Conservation (phyloP, 2,113 vertebrate genomes). For the Melanerpes formicivorus region DNA sequence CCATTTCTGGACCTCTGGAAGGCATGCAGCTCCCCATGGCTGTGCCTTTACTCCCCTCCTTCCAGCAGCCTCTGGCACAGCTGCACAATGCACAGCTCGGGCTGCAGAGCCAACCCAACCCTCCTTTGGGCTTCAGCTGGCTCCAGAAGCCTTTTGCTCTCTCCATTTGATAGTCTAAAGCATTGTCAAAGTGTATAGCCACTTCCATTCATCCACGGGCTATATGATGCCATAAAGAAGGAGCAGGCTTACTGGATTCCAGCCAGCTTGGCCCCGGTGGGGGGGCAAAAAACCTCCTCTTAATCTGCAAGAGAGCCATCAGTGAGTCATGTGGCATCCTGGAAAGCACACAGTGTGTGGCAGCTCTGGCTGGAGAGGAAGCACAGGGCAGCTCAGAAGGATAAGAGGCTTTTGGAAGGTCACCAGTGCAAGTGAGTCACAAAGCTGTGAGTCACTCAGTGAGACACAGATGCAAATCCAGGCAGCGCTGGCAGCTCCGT, state of each 20-base stretch:
- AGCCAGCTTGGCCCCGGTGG: neutral
- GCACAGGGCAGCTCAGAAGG: neutral
- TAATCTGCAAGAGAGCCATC: neutral
- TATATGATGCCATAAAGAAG: neutral
- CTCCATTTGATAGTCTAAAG: neutral
- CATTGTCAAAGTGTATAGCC: neutral
- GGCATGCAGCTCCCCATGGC: neutral
- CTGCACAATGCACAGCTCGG: neutral
- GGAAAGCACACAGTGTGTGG: neutral
- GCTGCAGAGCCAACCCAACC: neutral
- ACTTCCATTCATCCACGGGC: neutral
- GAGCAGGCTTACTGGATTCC: neutral
- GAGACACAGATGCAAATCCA: slow-evolving; percentile 1
- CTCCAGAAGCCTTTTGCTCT: neutral
- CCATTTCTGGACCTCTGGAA: neutral
- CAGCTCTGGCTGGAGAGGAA: neutral
- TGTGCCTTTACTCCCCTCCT: neutral
- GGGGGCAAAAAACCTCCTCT: neutral
- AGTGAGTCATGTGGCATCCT: neutral
- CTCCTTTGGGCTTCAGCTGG: neutral
- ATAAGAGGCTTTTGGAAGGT: slow-evolving; percentile 55
- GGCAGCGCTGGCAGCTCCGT: neutral
- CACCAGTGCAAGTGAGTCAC: slow-evolving; percentile 54
- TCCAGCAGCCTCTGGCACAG: neutral
- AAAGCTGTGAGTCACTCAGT: slow-evolving; percentile 20